Evolutionary conservation across 2,797 vertebrate species (phyloP), one percentile per base, ranked within the genome.

Genomic region (Urosaurus nigricauda): DNA sequence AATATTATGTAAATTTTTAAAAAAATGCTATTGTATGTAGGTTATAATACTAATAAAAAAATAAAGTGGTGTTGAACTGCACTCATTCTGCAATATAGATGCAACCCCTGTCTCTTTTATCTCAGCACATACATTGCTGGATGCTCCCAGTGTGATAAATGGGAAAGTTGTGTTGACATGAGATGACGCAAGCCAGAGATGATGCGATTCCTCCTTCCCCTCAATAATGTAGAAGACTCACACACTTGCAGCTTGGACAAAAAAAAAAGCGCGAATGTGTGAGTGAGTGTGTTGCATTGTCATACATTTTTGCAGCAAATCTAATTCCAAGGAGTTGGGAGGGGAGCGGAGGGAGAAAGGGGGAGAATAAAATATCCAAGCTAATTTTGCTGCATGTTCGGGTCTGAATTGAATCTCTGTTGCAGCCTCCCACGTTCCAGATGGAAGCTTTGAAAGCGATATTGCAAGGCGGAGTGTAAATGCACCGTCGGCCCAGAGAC

Each of bases 351-450:
- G 7, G 7, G 37, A 77, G 92, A 12, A 40, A 53, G 35, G 40
- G 14, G n/a, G 26, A 85, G 89, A 83, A 65, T 0, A 75, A 75
- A 1, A 74, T 3, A 4, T 0, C 21, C 83, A 12, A 63, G 2
- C 13, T 83, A 91, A 26, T 81, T 88, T 90, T 81, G 85, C 93
- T 83, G 94, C 86, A 2, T 9, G 90, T 75, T 75, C 79, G 26
- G 89, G 91, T 0, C 79, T 89, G 94, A 24, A 93, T 87, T 90
- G 90, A 92, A 94, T 92, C 88, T 88, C 93, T 94, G 94, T 93
- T 90, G 89, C 95, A 89, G 92, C 94, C 94, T 96, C 95, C 95
- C 94, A 96, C 95, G 91, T 88, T 94, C 94, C 95, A 95, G 95
- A 95, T 96, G 95, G 95, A 95, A 77, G 92, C 95, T 82, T 93